Evolutionary conservation across 2,797 vertebrate species (phyloP).

Genomic region (Molothrus ater): DNA sequence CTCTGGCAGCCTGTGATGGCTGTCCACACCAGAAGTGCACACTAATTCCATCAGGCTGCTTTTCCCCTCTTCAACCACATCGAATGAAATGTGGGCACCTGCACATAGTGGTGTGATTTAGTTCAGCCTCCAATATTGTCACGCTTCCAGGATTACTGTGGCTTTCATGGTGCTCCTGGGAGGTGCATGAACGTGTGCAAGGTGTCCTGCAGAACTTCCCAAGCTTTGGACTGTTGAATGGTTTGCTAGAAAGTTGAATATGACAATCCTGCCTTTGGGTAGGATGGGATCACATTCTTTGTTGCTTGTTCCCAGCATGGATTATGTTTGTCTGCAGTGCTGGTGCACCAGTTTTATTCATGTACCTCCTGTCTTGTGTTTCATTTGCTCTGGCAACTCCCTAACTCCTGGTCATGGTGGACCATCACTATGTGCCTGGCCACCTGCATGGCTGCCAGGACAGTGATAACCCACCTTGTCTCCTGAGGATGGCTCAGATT

Average conservation of each 20-base stretch:
- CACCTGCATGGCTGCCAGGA: accelerated
- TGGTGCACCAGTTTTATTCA: neutral
- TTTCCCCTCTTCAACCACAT: neutral
- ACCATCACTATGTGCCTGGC: neutral
- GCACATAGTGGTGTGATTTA: neutral
- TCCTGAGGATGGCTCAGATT: neutral
- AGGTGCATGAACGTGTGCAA: neutral
- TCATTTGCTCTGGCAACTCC: neutral
- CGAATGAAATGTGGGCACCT: accelerated
- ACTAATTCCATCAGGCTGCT: neutral
- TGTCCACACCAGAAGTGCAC: neutral
- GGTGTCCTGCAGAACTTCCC: neutral
- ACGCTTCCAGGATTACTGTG: neutral
- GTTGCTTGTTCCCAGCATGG: neutral
- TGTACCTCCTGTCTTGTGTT: neutral
- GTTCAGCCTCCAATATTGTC: neutral
- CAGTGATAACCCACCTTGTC: neutral
- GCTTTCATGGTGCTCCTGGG: neutral
- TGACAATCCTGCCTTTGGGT: neutral
- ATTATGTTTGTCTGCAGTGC: neutral
- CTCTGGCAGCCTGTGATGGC: neutral
- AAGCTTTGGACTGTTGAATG: neutral
- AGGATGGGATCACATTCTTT: neutral
- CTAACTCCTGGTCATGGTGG: neutral
- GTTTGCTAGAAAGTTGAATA: neutral